These are phyloP conservation scores for Drepanosiphum platanoidis DNA, from an alignment of 2,888 invertebrate genomes.

Conservation along the genomic window DNA sequence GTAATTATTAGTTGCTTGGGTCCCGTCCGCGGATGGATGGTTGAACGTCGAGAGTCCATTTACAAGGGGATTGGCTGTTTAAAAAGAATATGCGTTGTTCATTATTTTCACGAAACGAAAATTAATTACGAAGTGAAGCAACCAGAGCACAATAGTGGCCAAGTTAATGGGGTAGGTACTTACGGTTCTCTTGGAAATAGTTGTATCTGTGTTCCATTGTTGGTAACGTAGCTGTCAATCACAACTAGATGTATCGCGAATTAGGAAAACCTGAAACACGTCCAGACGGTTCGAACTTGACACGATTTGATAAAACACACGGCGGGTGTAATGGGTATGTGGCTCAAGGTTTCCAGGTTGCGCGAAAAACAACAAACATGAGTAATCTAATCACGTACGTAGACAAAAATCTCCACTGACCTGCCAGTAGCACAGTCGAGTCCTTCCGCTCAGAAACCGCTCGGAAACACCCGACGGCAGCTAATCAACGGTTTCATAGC, in stretches of 20 bases:
- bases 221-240: background rate
- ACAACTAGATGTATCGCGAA: background rate
- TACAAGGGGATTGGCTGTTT: slow-evolving; percentile 27
- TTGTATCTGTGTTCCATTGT: slow-evolving; percentile 53
- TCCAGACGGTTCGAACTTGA: slow-evolving; percentile 44
- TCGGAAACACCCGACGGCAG: too few relatives aligned
- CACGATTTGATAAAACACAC: background rate
- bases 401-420: background rate
- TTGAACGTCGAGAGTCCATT: slow-evolving; percentile 28
- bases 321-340: background rate
- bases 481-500: background rate
- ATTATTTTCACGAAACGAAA: too few relatives aligned
- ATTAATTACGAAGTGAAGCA: background rate
- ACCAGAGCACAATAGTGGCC: too few relatives aligned
- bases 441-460: background rate
- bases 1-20: slow-evolving; percentile 23
- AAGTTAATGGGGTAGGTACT: background rate
- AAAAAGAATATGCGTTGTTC: too few relatives aligned
- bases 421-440: too few relatives aligned
- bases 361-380: too few relatives aligned
- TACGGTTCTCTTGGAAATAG: slow-evolving; percentile 58
- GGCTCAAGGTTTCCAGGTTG: slow-evolving; percentile 36
- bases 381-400: background rate
- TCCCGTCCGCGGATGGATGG: background rate
- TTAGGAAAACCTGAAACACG: slow-evolving; percentile 23